Conservation (phyloP, 2,888 invertebrate genomes). For the Thecocarcelia acutangulata region DNA sequence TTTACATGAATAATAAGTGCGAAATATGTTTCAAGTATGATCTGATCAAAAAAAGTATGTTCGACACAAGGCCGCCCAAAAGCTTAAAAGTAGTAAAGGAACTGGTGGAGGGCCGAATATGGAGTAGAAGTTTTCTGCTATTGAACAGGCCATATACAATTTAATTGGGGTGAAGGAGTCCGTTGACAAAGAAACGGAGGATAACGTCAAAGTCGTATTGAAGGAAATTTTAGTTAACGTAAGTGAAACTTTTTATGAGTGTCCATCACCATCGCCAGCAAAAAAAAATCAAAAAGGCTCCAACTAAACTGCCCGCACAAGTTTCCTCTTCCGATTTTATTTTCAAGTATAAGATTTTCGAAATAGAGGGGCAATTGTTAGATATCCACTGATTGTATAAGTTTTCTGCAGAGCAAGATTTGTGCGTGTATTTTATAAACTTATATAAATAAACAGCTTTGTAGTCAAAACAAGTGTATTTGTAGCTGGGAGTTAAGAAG, state of each 20-base stretch:
- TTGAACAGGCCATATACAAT: not conserved
- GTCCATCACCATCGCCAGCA: not conserved
- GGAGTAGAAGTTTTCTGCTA: not conserved
- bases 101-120: conserved; percentile 9
- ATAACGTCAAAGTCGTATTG: too few relatives aligned
- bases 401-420: too few relatives aligned
- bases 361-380: too few relatives aligned
- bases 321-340: too few relatives aligned
- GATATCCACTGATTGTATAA: too few relatives aligned
- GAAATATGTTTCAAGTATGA: not conserved
- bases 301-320: not conserved
- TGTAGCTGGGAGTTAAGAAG: too few relatives aligned
- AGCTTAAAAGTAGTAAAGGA: not conserved
- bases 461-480: too few relatives aligned
- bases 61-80: not conserved
- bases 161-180: conserved; percentile 7
- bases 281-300: not conserved
- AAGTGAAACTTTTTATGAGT: not conserved
- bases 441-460: too few relatives aligned
- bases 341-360: too few relatives aligned
- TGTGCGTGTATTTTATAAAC: too few relatives aligned
- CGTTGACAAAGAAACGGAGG: too few relatives aligned
- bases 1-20: not conserved
- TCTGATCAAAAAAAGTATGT: conserved; percentile 9
- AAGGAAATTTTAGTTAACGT: too few relatives aligned